Evolutionary conservation across 2,797 vertebrate genomes (phyloP).

Genomic region (Nasua narica): DNA sequence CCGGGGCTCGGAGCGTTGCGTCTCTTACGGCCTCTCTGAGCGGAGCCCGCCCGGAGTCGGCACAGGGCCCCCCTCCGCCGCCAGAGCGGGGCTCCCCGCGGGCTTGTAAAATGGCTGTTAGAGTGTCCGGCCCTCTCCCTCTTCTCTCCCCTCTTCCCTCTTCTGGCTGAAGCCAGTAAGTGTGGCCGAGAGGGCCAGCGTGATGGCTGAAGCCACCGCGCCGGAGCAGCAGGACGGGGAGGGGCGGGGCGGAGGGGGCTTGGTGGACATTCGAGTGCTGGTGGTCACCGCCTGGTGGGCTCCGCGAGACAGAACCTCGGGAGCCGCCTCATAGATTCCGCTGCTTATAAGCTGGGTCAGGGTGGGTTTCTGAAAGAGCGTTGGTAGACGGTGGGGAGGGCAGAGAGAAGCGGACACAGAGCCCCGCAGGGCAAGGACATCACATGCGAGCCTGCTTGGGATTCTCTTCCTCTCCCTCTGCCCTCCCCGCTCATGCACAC

Average conservation of each 20-base stretch:
- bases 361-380: too few species aligned
- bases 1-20: rapidly evolving
- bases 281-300: neutral
- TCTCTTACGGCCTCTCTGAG: rapidly evolving
- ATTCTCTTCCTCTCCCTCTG: neutral
- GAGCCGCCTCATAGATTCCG: neutral
- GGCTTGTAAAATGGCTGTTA: rapidly evolving
- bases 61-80: neutral
- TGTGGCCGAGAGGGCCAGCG: neutral
- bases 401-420: rapidly evolving
- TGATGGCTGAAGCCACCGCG: rapidly evolving
- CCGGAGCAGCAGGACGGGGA: neutral
- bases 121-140: neutral
- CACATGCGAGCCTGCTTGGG: neutral
- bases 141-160: neutral
- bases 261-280: neutral
- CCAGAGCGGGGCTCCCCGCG: rapidly evolving
- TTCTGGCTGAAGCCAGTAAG: too few species aligned
- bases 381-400: neutral
- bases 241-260: neutral
- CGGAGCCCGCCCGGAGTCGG: rapidly evolving
- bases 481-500: too few species aligned
- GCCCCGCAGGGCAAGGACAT: neutral
- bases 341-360: neutral
- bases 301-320: rapidly evolving